Base-by-base conservation (phyloP, 2,888 invertebrate genomes). In the Syrphus vitripennis region DNA sequence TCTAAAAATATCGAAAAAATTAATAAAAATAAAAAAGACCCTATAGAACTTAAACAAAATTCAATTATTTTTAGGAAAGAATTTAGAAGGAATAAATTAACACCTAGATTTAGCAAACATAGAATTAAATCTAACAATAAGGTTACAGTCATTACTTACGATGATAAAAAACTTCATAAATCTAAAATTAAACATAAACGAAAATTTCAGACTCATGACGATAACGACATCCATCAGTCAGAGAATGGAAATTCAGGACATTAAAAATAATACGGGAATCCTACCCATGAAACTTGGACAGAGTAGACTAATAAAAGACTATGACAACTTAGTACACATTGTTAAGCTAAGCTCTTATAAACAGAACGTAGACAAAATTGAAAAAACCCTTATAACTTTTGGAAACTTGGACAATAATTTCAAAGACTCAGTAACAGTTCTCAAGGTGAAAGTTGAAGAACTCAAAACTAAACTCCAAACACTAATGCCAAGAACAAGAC, bases 311-410 rank as follows among this genome's bases (percentile, higher is more conserved):
- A 69, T 69, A 10, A 34, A 24, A 2, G 26, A 69, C 53, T 69
- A 69, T 21, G 24, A 50, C 53, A 69, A 69, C 34, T 24, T 53
- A 34, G 34, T 69, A 19, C 50, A 69, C 10, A 53, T 69, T 2
- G 3, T 69, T 12, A 69, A 69, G 10, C 7, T 69, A 7, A 19
- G 21, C 48, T 21, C 48, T 26, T n/a, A n/a, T n/a, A n/a, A n/a
- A n/a, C n/a, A n/a, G n/a, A n/a, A n/a, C n/a, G n/a, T n/a, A n/a
- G n/a, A n/a, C n/a, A n/a, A n/a, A n/a, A n/a, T n/a, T n/a, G n/a
- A n/a, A n/a, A n/a, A n/a, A n/a, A n/a, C n/a, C n/a, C n/a, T n/a
- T n/a, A n/a, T n/a, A n/a, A n/a, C n/a, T 26, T 26, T 26, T 26
- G 3, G 26, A 3, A 26, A 26, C 26, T 3, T n/a, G 26, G 26